phyloP scores from a whole-genome alignment of 2,888 invertebrate species.

The Serrognathus titanus region DNA sequence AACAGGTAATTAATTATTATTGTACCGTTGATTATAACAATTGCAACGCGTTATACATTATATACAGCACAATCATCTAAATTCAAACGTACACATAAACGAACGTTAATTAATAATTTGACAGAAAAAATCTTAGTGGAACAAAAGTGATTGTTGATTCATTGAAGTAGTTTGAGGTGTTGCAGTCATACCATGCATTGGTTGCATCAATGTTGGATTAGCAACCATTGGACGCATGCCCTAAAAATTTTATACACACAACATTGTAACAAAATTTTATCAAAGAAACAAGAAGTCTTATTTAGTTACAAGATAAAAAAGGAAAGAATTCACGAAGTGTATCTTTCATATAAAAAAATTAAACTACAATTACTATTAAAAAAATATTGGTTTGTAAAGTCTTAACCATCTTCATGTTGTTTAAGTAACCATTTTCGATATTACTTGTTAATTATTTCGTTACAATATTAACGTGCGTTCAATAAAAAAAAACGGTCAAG shows the following conservation, averaged over 20 bases:
- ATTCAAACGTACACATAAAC: conserved; percentile 11
- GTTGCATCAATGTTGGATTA: conserved; percentile 37
- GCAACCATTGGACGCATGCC: conserved; percentile 42
- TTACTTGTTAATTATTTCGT: too few species aligned
- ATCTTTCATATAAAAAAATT: too few species aligned
- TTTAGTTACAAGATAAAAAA: too few species aligned
- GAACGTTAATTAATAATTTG: conserved; percentile 11
- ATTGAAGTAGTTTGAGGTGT: conserved; percentile 39
- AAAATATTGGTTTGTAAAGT: too few species aligned
- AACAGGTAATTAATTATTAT: conserved; percentile 24
- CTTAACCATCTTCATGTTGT: too few species aligned
- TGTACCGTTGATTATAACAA: conserved; percentile 36
- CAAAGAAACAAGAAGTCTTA: too few species aligned
- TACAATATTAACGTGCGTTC: too few species aligned
- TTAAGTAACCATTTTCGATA: too few species aligned
- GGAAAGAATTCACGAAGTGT: too few species aligned
- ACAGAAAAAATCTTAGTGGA: conserved; percentile 33
- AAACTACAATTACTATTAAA: too few species aligned
- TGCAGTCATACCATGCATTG: conserved; percentile 36
- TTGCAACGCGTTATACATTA: conserved; percentile 28
- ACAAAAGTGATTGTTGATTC: conserved; percentile 43
- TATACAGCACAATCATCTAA: conserved; percentile 27
- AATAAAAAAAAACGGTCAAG: too few species aligned
- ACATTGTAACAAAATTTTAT: too few species aligned
- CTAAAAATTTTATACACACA: conserved; percentile 27